These are phyloP conservation scores for Orbicella faveolata DNA, from an alignment of 64 coral and sea anemone species.

Conservation along the genomic window DNA sequence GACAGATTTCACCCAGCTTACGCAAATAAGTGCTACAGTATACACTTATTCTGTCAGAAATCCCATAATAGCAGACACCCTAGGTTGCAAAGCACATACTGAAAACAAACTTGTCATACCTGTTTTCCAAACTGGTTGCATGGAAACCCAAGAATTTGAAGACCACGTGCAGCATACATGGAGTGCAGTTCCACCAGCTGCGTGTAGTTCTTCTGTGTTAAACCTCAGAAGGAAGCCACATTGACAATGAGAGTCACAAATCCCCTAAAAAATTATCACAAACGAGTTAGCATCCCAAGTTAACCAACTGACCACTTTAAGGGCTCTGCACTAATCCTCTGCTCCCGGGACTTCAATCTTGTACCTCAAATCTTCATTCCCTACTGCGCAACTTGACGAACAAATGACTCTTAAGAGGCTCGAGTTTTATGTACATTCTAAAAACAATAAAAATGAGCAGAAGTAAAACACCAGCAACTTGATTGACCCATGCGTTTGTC, in stretches of 20 bases:
- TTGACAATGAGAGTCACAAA: conserved; percentile 89
- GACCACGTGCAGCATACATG: conserved; percentile 77
- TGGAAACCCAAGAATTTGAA: conserved; percentile 85
- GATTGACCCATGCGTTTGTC: too few species aligned
- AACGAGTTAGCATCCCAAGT: background rate
- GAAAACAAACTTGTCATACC: conserved; percentile 32
- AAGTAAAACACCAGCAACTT: background rate
- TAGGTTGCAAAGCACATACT: background rate
- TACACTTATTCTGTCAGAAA: too few species aligned
- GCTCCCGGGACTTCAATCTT: too few species aligned
- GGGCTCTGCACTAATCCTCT: too few species aligned
- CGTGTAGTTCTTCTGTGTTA: conserved; percentile 93
- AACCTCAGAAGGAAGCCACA: conserved; percentile 83
- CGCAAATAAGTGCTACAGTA: too few species aligned
- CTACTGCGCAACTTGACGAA: too few species aligned
- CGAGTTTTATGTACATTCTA: too few species aligned
- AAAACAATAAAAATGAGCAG: background rate
- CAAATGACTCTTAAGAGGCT: too few species aligned
- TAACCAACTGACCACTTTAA: too few species aligned
- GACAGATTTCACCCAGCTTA: too few species aligned
- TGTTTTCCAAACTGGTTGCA: conserved; percentile 98
- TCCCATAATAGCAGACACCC: too few species aligned
- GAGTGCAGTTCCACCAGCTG: conserved; percentile 98
- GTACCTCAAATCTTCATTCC: too few species aligned
- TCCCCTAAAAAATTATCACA: conserved; percentile 49